phyloP scores from a whole-genome alignment of 1,140 invertebrate genomes.

The Caenorhabditis latens region DNA sequence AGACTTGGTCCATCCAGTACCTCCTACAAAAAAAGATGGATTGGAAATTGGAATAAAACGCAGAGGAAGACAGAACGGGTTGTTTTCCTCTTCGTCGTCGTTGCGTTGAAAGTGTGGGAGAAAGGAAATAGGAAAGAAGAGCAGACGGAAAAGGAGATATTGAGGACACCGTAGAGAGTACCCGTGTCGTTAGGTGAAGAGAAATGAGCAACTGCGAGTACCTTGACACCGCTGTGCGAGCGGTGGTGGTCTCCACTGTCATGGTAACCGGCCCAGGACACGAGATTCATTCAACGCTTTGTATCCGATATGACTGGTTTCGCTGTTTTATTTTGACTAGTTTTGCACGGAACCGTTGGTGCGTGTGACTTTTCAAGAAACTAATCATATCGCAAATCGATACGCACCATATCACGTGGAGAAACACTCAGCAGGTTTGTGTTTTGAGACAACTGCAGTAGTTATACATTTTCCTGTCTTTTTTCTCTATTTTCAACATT shows the following conservation, averaged over 20 bases:
- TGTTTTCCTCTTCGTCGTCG: no score
- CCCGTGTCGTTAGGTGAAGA: neutral
- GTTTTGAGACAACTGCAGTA: neutral
- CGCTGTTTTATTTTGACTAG: no score
- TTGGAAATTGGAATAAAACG: neutral
- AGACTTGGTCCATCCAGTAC: slow-evolving; percentile 76
- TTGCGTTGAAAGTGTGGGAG: neutral
- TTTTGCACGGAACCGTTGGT: neutral
- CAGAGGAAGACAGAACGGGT: neutral
- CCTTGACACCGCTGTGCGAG: neutral
- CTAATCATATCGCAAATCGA: no score
- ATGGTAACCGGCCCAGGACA: neutral
- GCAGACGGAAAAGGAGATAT: neutral
- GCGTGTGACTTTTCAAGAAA: neutral
- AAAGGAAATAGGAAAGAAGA: neutral
- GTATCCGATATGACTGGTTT: no score
- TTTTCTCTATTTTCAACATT: neutral
- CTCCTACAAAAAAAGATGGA: slow-evolving; percentile 60
- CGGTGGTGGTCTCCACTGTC: neutral
- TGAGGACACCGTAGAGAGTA: neutral
- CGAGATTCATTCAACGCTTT: neutral
- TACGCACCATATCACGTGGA: no score
- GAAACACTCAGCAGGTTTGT: no score
- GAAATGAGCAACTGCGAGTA: slow-evolving; percentile 2
- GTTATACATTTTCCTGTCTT: neutral